phyloP scores from a whole-genome alignment of 1,140 invertebrate species.

The Pachyrhynchus sulphureomaculatus region DNA sequence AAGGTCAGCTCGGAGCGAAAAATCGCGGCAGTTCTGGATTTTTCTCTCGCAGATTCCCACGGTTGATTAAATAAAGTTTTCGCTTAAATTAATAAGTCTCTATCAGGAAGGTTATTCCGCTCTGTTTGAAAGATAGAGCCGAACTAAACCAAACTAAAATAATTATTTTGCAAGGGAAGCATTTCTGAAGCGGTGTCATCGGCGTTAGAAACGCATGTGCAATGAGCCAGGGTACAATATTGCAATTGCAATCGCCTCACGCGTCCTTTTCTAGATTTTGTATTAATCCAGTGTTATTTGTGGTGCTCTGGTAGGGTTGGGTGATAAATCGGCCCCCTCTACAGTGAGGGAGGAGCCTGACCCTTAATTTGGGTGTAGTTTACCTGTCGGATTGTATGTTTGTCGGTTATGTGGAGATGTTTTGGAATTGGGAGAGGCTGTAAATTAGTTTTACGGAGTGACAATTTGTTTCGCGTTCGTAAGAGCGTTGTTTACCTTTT shows the following conservation, averaged over 20 bases:
- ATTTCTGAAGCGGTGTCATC: constrained; percentile 32
- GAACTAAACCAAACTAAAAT: constrained; percentile 39
- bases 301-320: constrained; percentile 11
- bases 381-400: constrained; percentile 16
- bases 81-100: neutral
- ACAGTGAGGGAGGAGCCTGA: constrained; percentile 20
- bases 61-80: neutral
- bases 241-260: constrained; percentile 32
- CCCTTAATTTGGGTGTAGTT: constrained; percentile 28
- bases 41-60: neutral
- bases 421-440: constrained; percentile 3
- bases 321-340: constrained; percentile 18
- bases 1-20: too few relatives aligned
- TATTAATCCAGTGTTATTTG: constrained; percentile 35
- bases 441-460: too few relatives aligned
- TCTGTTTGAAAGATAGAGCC: constrained; percentile 10
- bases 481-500: too few relatives aligned
- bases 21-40: too few relatives aligned
- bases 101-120: neutral
- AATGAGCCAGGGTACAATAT: constrained; percentile 34
- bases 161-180: constrained; percentile 44
- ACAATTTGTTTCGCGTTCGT: neutral
- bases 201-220: constrained; percentile 41
- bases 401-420: constrained; percentile 10
- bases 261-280: constrained; percentile 37